Evolutionary conservation across 2,888 invertebrate genomes (phyloP).

Genomic region (Aphrophora alni): DNA sequence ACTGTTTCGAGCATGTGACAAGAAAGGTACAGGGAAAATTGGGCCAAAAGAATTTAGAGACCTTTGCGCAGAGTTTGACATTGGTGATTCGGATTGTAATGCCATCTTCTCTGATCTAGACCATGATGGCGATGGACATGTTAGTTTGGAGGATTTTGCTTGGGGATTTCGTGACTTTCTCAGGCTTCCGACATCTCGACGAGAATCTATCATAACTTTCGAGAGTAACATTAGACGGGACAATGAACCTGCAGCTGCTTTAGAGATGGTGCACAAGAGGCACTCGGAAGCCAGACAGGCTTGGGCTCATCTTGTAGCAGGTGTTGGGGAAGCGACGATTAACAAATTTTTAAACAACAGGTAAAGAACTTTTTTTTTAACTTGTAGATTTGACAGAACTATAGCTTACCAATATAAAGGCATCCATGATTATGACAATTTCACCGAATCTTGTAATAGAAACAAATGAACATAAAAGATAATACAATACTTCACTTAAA

Average conservation of each 20-base stretch:
- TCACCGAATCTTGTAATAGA: too few species aligned
- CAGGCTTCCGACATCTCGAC: slow-evolving; percentile 49
- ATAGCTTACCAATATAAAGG: neutral
- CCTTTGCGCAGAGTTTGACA: slow-evolving; percentile 59
- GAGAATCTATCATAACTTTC: slow-evolving; percentile 46
- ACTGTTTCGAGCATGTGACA: slow-evolving; percentile 60
- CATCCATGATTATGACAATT: neutral
- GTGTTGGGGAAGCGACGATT: slow-evolving; percentile 53
- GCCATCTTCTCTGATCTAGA: slow-evolving; percentile 61
- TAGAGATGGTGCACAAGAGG: slow-evolving; percentile 49
- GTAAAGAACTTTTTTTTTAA: slow-evolving; percentile 38
- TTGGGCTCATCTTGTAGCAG: slow-evolving; percentile 54
- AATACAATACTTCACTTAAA: too few species aligned
- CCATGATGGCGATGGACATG: slow-evolving; percentile 61
- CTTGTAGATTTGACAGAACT: neutral
- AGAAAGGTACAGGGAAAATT: slow-evolving; percentile 57
- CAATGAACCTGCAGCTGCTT: slow-evolving; percentile 14
- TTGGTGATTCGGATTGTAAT: slow-evolving; percentile 57
- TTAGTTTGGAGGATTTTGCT: slow-evolving; percentile 61
- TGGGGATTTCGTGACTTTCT: slow-evolving; percentile 59
- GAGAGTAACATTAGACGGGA: slow-evolving; percentile 18
- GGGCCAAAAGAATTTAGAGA: slow-evolving; percentile 59
- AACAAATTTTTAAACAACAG: slow-evolving; percentile 52
- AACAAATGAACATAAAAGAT: neutral
- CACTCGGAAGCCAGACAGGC: slow-evolving; percentile 53